Percentiles rank a stretch among this genome's conserved stretches.
Conservation (phyloP, 1,140 invertebrate species). For the Pentalonia nigronervosa region DNA sequence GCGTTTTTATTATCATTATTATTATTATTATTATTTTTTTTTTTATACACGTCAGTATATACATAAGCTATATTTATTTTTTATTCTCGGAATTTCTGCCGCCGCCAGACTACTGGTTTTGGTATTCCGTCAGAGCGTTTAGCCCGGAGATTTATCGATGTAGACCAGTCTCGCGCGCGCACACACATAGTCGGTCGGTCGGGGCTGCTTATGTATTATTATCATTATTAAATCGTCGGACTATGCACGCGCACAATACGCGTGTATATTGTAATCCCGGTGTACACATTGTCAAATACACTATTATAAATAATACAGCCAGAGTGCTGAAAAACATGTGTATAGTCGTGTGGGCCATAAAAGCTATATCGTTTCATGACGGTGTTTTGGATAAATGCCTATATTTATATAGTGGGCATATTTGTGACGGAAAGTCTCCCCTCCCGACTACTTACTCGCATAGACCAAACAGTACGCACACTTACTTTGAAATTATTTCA, state of each 20-base stretch:
- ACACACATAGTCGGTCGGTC: background rate
- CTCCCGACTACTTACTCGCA: too few species aligned
- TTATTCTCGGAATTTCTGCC: slow-evolving; percentile 53
- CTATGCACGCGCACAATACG: background rate
- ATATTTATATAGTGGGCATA: too few species aligned
- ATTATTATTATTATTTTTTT: background rate
- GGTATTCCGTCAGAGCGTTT: slow-evolving; percentile 57
- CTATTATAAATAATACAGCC: background rate
- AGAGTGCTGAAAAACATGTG: background rate
- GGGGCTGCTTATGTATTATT: background rate
- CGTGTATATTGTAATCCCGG: background rate
- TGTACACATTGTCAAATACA: background rate
- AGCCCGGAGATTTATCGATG: slow-evolving; percentile 51
- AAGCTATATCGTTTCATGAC: background rate
- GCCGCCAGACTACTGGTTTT: slow-evolving; percentile 56
- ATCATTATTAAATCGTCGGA: background rate
- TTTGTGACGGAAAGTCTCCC: background rate
- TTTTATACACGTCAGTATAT: background rate
- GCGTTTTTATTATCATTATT: background rate
- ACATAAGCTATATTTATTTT: slow-evolving; percentile 6
- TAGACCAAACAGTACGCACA: too few species aligned
- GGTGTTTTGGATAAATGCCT: background rate
- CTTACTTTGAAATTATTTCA: too few species aligned
- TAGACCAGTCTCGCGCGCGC: slow-evolving; percentile 42
- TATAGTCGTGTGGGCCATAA: background rate